Percentiles rank a stretch among this genome's conserved stretches.
Evolutionary conservation across 2,113 vertebrate species (phyloP).

Genomic region (Sclerurus mexicanus): DNA sequence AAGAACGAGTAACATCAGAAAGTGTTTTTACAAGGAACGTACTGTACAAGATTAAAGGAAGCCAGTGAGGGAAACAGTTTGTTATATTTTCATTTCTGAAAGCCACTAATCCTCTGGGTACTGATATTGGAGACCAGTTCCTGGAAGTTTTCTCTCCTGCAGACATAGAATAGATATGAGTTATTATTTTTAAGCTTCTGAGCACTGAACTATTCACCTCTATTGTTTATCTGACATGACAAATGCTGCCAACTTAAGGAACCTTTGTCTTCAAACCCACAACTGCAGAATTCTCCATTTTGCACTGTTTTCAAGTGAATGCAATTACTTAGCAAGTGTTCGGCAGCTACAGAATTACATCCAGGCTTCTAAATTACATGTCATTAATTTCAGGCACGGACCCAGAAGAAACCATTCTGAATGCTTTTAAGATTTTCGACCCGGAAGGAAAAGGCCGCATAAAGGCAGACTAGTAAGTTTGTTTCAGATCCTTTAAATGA

Average conservation of each 20-base stretch:
- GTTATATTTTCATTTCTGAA: slow-evolving; percentile 69
- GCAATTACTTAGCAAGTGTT: slow-evolving; percentile 34
- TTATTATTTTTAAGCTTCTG: slow-evolving; percentile 70
- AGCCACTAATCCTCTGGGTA: slow-evolving; percentile 64
- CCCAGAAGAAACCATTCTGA: slow-evolving; percentile 89
- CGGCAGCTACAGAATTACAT: neutral
- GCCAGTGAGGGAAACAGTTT: slow-evolving; percentile 50
- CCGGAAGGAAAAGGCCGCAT: slow-evolving; percentile 84
- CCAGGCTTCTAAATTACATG: neutral
- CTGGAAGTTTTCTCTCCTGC: slow-evolving; percentile 65
- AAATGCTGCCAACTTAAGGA: slow-evolving; percentile 50
- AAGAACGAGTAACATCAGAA: slow-evolving; percentile 42
- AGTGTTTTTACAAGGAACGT: slow-evolving; percentile 43
- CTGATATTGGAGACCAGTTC: slow-evolving; percentile 61
- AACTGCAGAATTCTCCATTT: slow-evolving; percentile 50
- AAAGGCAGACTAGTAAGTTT: slow-evolving; percentile 88
- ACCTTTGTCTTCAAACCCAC: slow-evolving; percentile 54
- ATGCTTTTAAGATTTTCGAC: slow-evolving; percentile 91
- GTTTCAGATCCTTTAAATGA: neutral
- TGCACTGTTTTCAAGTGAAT: slow-evolving; percentile 24
- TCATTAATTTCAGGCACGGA: slow-evolving; percentile 81
- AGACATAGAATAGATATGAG: slow-evolving; percentile 65
- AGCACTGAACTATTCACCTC: slow-evolving; percentile 66
- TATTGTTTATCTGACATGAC: slow-evolving; percentile 68
- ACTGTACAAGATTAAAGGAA: slow-evolving; percentile 56